Evolutionary conservation across 2,797 vertebrate species (phyloP), one percentile per base, ranked within the genome.

Genomic region (Anabas testudineus): DNA sequence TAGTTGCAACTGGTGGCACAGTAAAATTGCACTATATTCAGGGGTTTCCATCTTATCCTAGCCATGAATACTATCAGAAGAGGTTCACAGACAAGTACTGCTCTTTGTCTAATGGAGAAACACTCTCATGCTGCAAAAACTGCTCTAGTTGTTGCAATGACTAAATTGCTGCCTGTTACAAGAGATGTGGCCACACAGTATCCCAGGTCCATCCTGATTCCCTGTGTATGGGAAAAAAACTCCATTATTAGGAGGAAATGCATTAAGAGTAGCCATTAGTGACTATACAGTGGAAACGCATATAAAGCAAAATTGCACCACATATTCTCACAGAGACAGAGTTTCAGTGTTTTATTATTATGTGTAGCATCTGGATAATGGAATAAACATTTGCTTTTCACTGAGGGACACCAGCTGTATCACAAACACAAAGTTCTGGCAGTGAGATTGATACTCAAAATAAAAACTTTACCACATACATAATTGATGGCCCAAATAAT

Each of bases 161-260:
- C 56, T 65, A 70, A 78, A 86, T 71, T 71, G 74, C 76, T 68
- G 67, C 57, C 83, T 69, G 88, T 90, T 83, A 86, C 37, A 66
- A 55, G 62, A 57, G 70, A 76, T 61, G 69, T 3, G 10, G 34
- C 61, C 52, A 64, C 63, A 67, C 46, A 7, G 37, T 66, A 47
- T 85, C 69, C 53, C 16, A 32, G 55, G 76, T 79, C 71, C 55
- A 68, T 60, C 21, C 51, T 63, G 57, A 64, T 76, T 62, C 71
- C 73, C 42, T 52, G 19, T 55, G 37, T 69, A 49, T 60, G 66
- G 53, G 63, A 74, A 34, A 81, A 80, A 45, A 56, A 61, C 66
- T 48, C 46, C 28, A n/a, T 67, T 72, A 60, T 78, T 67, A 59
- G 75, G 56, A 58, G 51, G 22, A 55, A 47, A 65, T 52, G 37